Percentiles rank a stretch among this genome's conserved stretches.
Evolutionary conservation across 2,113 vertebrate species (phyloP).

Genomic region (Ceyx melanurus): DNA sequence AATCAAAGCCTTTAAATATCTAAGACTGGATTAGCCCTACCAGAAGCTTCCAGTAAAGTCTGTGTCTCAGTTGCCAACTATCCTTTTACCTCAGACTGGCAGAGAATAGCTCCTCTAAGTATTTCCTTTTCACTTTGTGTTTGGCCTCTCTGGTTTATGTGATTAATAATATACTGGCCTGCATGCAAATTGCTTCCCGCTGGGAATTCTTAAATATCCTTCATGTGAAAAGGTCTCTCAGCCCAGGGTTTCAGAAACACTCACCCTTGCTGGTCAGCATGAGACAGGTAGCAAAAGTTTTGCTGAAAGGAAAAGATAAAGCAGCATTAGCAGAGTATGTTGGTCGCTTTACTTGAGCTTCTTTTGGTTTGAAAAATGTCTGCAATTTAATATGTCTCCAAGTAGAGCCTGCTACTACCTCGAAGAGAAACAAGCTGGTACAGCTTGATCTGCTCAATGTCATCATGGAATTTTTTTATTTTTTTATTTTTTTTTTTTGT

Average conservation of each 20-base stretch:
- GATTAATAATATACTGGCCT: background rate
- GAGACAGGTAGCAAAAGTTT: background rate
- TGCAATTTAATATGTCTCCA: background rate
- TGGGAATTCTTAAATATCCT: background rate
- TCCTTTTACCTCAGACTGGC: background rate
- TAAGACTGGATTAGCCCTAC: background rate
- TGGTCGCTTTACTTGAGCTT: background rate
- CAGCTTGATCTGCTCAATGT: background rate
- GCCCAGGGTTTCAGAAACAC: fast-evolving
- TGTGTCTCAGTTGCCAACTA: background rate
- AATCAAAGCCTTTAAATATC: background rate
- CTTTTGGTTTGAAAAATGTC: background rate
- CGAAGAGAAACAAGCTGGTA: background rate
- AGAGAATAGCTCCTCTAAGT: background rate
- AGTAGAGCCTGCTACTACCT: background rate
- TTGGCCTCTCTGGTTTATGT: background rate
- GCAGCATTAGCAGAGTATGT: background rate
- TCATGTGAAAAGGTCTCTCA: background rate
- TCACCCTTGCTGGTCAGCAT: fast-evolving
- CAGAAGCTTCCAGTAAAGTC: background rate
- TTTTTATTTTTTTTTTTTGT: background rate
- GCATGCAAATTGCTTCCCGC: background rate
- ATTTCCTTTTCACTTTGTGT: background rate
- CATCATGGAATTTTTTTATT: background rate
- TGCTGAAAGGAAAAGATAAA: background rate